Conservation (phyloP, 2,113 vertebrate genomes). For the Onychorhynchus coronatus region DNA sequence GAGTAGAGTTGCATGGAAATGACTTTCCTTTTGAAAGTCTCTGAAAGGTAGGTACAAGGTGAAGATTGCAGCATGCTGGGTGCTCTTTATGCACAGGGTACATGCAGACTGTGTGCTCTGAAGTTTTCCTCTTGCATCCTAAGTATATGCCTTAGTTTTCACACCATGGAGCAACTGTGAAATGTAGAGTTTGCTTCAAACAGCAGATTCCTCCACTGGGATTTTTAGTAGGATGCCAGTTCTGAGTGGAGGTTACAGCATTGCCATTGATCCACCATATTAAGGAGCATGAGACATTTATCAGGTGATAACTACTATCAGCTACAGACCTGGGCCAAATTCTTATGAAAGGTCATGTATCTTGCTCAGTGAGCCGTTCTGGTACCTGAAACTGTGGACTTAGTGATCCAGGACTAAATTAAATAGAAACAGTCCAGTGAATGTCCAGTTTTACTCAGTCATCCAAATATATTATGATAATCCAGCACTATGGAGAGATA, state of each 20-base stretch:
- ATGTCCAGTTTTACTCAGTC: not conserved
- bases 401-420: constrained; percentile 3
- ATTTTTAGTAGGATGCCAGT: not conserved
- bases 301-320: not conserved
- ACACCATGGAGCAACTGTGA: not conserved
- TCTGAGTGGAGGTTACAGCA: not conserved
- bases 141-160: not conserved
- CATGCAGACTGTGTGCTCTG: not conserved
- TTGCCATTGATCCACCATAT: fast-evolving
- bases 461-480: not conserved
- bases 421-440: not conserved
- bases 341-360: not conserved
- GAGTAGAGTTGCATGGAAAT: not conserved
- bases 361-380: not conserved
- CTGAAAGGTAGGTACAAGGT: not conserved
- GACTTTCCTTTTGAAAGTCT: not conserved
- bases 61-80: not conserved
- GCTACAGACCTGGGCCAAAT: not conserved
- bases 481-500: not conserved
- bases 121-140: not conserved
- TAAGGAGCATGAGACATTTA: not conserved
- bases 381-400: not conserved
- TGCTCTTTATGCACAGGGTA: not conserved
- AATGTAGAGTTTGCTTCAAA: not conserved
- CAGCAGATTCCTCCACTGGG: not conserved